Conservation (phyloP, 2,888 invertebrate genomes). For the Criorhina ranunculi region DNA sequence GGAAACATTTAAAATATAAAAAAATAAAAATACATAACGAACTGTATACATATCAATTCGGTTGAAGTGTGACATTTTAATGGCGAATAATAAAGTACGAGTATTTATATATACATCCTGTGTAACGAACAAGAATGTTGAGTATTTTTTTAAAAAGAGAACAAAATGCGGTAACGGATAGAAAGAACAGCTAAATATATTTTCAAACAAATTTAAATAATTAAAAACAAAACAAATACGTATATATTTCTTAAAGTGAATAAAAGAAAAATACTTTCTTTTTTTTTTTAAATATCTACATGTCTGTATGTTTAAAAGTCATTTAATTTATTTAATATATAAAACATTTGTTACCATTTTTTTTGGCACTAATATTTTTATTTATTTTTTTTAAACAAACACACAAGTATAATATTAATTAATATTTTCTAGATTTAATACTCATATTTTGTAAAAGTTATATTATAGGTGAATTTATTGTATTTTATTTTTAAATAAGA, state of each 20-base stretch:
- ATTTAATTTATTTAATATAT: conserved; percentile 16
- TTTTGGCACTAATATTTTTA: conserved; percentile 13
- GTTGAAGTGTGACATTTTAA: conserved; percentile 71
- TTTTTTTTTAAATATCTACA: conserved; percentile 19
- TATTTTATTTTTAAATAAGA: not conserved
- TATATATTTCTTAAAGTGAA: conserved; percentile 22
- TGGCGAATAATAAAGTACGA: conserved; percentile 41
- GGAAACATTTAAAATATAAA: conserved; percentile 27
- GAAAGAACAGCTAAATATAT: conserved; percentile 17
- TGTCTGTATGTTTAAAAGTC: conserved; percentile 18
- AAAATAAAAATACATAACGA: conserved; percentile 53
- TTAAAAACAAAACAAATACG: conserved; percentile 25
- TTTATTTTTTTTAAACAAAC: not conserved
- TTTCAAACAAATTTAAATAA: conserved; percentile 15
- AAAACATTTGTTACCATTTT: conserved; percentile 9
- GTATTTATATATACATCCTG: conserved; percentile 62
- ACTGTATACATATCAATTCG: conserved; percentile 82
- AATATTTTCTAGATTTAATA: conserved; percentile 21
- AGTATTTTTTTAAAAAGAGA: conserved; percentile 44
- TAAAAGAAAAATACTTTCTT: not conserved
- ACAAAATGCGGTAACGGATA: not conserved
- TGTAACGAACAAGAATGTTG: conserved; percentile 36
- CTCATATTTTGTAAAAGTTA: conserved; percentile 41
- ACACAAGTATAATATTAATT: conserved; percentile 6
- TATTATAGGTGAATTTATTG: not conserved